Base-by-base conservation (phyloP, 2,797 vertebrate genomes). In the Typhlichthys eigenmanni region DNA sequence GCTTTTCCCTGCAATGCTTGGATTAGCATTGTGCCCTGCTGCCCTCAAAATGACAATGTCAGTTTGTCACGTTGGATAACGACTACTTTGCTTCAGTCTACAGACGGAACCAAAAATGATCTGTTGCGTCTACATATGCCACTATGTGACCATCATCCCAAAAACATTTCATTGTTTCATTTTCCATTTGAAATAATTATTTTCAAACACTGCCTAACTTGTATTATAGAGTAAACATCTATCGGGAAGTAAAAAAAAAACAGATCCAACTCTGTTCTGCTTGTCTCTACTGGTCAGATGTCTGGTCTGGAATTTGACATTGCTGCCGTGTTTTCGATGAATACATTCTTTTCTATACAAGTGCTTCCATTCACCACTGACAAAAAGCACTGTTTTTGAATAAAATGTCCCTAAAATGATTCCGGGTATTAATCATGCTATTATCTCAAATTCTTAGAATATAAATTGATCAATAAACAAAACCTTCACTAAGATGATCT, bases 401-500 rank as follows among this genome's bases (percentile, higher is more conserved):
- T 53, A 69, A 60, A 78, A 85, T 13, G 72, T 72, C 82, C 24
- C 78, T 67, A 60, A 72, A 82, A 48, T n/a, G 3, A 71, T 79
- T 85, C 82, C 74, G 64, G 82, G 68, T 82, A 85, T 84, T 72
- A 75, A 66, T 68, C 80, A 76, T 80, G 79, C 83, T 78, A 81
- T 85, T 89, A 85, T 85, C 66, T 79, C 52, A 79, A 58, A 71
- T 77, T 69, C 34, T 16, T 55, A 66, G 43, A 61, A 62, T 74
- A 55, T 85, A 82, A 8, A 38, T 84, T 85, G 68, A 81, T 83
- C 68, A 72, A 86, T 87, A 86, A 86, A 87, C 78, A 68, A 66
- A 79, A 79, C 64, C 59, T 51, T 11, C 53, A 34, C 17, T 32
- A 0, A 68, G 75, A 50, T 84, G 62, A 11, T 0, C 4, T 72